Evolutionary conservation across 2,113 vertebrate species (phyloP).

Genomic region (Talpa occidentalis): DNA sequence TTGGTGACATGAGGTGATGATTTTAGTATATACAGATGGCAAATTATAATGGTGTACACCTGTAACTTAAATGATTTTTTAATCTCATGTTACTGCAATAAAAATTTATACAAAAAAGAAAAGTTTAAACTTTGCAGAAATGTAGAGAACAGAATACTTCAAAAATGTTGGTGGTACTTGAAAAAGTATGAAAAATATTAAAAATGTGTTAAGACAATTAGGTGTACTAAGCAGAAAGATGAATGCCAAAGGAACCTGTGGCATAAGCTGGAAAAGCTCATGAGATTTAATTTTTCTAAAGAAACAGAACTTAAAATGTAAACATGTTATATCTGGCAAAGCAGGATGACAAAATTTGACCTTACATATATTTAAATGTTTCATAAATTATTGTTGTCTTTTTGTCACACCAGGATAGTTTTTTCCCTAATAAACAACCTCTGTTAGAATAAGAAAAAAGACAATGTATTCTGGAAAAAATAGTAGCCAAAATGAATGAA

Average conservation of each 20-base stretch:
- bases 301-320: conserved; percentile 5
- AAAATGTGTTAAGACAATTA: neutral
- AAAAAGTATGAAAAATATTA: neutral
- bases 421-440: neutral
- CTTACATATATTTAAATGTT: neutral
- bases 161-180: neutral
- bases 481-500: neutral
- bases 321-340: neutral
- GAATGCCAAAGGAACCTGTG: neutral
- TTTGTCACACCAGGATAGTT: neutral
- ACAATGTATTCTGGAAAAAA: neutral
- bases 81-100: too few relatives aligned
- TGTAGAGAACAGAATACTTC: conserved; percentile 5
- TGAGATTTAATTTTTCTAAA: conserved; percentile 33
- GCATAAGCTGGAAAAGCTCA: neutral
- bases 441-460: neutral
- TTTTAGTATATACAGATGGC: too few relatives aligned
- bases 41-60: too few relatives aligned
- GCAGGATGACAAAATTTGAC: neutral
- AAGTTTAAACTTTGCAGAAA: neutral
- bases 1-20: too few relatives aligned
- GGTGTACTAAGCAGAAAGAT: neutral
- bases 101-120: neutral
- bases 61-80: too few relatives aligned
- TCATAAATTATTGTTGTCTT: conserved; percentile 34